These are phyloP conservation scores for Acanthornis magna DNA, from an alignment of 2,797 vertebrate genomes.

Conservation along the genomic window DNA sequence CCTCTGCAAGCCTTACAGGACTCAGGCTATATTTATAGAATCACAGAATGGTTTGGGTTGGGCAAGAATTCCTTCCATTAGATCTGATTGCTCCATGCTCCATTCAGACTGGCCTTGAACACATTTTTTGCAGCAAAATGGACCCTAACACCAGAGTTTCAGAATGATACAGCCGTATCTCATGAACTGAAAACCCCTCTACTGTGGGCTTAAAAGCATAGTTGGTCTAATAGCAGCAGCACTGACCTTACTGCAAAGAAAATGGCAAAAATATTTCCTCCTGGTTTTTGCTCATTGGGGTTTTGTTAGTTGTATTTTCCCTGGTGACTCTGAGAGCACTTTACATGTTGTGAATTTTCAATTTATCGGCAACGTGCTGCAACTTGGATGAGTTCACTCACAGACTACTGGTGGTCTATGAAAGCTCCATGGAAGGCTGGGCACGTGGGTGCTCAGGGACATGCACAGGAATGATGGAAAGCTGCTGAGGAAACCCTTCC, in stretches of 20 bases:
- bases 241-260: background rate
- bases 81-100: background rate
- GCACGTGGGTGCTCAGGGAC: background rate
- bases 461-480: accelerated
- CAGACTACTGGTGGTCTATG: background rate
- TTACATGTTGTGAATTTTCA: background rate
- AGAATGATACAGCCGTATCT: background rate
- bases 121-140: background rate
- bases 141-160: background rate
- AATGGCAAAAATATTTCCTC: background rate
- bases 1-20: background rate
- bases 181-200: background rate
- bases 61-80: background rate
- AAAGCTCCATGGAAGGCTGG: background rate
- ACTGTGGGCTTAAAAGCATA: background rate
- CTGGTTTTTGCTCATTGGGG: background rate
- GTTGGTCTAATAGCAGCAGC: background rate
- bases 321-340: background rate
- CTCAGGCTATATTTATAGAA: background rate
- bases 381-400: background rate
- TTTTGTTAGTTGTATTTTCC: background rate
- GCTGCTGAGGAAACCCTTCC: background rate
- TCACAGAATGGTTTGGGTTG: background rate
- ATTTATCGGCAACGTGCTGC: background rate
- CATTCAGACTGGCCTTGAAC: background rate